phyloP scores from a whole-genome alignment of 2,888 invertebrate genomes.

The Coecobrya sp. region DNA sequence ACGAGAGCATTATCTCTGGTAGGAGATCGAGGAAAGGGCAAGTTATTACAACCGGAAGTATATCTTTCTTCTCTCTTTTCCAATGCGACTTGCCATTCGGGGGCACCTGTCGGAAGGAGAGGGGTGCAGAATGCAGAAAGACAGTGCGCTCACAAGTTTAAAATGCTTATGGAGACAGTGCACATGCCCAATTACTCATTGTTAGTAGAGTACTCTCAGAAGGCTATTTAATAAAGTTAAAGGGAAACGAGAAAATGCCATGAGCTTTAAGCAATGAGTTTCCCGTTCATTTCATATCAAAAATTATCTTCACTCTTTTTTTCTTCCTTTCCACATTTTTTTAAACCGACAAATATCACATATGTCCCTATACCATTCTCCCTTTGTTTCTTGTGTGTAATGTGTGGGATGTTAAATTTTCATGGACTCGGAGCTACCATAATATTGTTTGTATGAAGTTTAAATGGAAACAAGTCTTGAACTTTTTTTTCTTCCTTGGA shows the following conservation, averaged over 20 bases:
- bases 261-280: conserved; percentile 32
- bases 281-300: conserved; percentile 75
- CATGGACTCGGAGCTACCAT: background rate
- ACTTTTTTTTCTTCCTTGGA: conserved; percentile 66
- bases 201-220: too few relatives aligned
- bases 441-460: background rate
- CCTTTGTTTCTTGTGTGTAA: background rate
- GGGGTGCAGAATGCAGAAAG: conserved; percentile 39
- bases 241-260: conserved; percentile 1
- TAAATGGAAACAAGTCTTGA: conserved; percentile 70
- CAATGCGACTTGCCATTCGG: conserved; percentile 67
- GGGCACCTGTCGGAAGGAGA: conserved; percentile 77
- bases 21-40: conserved; percentile 68
- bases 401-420: background rate
- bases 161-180: conserved; percentile 5
- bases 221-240: conserved; percentile 40
- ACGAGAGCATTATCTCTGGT: conserved; percentile 59
- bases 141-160: background rate
- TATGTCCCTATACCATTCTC: conserved; percentile 26
- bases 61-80: conserved; percentile 60
- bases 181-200: conserved; percentile 29
- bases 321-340: conserved; percentile 35
- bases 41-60: conserved; percentile 77
- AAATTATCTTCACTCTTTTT: conserved; percentile 67
- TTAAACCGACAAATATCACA: conserved; percentile 75